Evolutionary conservation across 2,113 vertebrate genomes (phyloP).

Genomic region (Nematolebias whitei): DNA sequence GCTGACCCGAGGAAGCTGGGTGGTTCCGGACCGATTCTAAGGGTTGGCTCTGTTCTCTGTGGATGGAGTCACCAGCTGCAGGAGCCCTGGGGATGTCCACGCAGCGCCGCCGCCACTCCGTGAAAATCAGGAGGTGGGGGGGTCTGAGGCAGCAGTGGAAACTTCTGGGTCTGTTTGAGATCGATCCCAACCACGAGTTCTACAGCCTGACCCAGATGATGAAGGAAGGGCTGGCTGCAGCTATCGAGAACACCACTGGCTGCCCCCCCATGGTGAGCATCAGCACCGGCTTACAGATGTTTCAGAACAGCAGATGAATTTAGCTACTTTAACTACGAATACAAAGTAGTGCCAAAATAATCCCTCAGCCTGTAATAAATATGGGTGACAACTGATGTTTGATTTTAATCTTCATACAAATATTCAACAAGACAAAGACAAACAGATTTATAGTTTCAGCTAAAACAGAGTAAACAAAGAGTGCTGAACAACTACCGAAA

Average conservation of each 20-base stretch:
- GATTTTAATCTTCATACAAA: too few relatives aligned
- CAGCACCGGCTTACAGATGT: too few relatives aligned
- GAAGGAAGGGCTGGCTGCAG: constrained; percentile 84
- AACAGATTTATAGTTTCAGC: too few relatives aligned
- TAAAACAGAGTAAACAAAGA: too few relatives aligned
- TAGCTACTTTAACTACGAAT: too few relatives aligned
- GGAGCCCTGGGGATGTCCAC: constrained; percentile 7
- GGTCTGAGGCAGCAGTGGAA: constrained; percentile 83
- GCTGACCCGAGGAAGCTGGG: background rate
- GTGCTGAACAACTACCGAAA: too few relatives aligned
- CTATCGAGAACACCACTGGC: constrained; percentile 79
- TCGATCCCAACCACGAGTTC: constrained; percentile 84
- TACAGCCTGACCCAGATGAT: constrained; percentile 85
- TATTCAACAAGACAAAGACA: too few relatives aligned
- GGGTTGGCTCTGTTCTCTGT: background rate
- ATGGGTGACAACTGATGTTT: too few relatives aligned
- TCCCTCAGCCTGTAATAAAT: too few relatives aligned
- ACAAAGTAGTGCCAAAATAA: too few relatives aligned
- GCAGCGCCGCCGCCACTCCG: background rate
- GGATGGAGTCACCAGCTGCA: constrained; percentile 58
- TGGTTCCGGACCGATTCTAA: background rate
- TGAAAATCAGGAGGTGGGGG: constrained; percentile 74
- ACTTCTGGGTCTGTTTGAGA: constrained; percentile 89
- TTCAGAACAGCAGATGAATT: too few relatives aligned
- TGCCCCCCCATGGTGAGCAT: constrained; percentile 77